Evolutionary conservation across 2,797 vertebrate genomes (phyloP), one percentile per base, ranked within the genome.

Genomic region (Enteromius radiatus): DNA sequence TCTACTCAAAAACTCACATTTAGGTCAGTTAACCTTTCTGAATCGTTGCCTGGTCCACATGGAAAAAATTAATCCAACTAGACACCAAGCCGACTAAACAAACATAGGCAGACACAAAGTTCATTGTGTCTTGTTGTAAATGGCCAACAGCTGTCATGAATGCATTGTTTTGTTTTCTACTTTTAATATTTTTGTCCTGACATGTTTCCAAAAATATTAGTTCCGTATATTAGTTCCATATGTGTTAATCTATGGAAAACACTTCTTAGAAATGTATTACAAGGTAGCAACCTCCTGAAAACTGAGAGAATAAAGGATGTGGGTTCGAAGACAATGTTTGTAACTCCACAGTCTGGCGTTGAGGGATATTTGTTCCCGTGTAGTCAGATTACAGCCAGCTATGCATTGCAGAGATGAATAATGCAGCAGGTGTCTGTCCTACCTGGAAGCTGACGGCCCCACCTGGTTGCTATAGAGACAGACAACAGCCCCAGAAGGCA

Each of bases 161-260:
- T 76, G 59, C 17, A 56, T 70, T 83, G 83, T 86, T 85, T 81
- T 84, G 78, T 83, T 84, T 87, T 90, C 89, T 65, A 89, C 81
- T 84, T 79, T 68, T 83, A 89, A 90, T 80, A 83, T 88, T 87
- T 68, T 70, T 87, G 10, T 33, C 28, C 47, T 89, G 89, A 89
- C 86, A 89, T 89, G 88, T 88, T 84, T 88, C 78, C 84, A 68
- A n/a, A n/a, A n/a, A n/a, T n/a, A n/a, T n/a, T n/a, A n/a, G n/a
- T n/a, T n/a, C n/a, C n/a, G n/a, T n/a, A n/a, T n/a, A n/a, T n/a
- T n/a, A n/a, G n/a, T 89, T 90, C 88, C 91, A 91, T 89, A 84
- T 93, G 91, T 82, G 82, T 83, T 85, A 63, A 45, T 84, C 82
- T 84, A 76, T 68, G 45, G 47, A 84, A 83, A 86, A 84, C 77